Evolutionary conservation across 2,888 invertebrate genomes (phyloP).

Genomic region (Lymantria dispar): DNA sequence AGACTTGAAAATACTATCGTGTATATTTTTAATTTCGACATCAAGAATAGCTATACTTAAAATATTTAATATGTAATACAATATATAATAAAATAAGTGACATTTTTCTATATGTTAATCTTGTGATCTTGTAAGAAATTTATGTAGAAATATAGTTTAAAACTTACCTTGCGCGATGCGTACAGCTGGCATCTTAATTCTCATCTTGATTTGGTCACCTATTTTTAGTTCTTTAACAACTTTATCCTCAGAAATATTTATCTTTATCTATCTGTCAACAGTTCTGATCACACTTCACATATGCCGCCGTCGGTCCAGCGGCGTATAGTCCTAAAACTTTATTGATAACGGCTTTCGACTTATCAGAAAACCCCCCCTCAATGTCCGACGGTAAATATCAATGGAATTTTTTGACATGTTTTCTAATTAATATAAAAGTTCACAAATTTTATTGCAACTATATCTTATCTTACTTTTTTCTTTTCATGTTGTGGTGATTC

Average conservation of each 20-base stretch:
- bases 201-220: slow-evolving; percentile 90
- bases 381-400: slow-evolving; percentile 68
- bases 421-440: slow-evolving; percentile 52
- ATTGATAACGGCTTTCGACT: slow-evolving; percentile 64
- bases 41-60: background rate
- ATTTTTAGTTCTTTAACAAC: slow-evolving; percentile 76
- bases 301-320: slow-evolving; percentile 76
- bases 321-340: slow-evolving; percentile 69
- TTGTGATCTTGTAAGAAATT: slow-evolving; percentile 4
- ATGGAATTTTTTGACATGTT: slow-evolving; percentile 61
- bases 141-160: background rate
- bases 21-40: background rate
- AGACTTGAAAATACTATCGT: too few relatives aligned
- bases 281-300: slow-evolving; percentile 73
- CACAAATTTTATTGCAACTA: slow-evolving; percentile 31
- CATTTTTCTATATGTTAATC: background rate
- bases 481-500: slow-evolving; percentile 67
- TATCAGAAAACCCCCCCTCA: slow-evolving; percentile 59
- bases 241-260: slow-evolving; percentile 67
- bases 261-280: slow-evolving; percentile 66
- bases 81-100: background rate
- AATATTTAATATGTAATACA: background rate
- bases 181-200: slow-evolving; percentile 98
- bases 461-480: slow-evolving; percentile 66
- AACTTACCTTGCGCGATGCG: slow-evolving; percentile 97